These are phyloP conservation scores for Ruditapes philippinarum DNA, from an alignment of 1,140 invertebrate genomes.

Conservation along the genomic window DNA sequence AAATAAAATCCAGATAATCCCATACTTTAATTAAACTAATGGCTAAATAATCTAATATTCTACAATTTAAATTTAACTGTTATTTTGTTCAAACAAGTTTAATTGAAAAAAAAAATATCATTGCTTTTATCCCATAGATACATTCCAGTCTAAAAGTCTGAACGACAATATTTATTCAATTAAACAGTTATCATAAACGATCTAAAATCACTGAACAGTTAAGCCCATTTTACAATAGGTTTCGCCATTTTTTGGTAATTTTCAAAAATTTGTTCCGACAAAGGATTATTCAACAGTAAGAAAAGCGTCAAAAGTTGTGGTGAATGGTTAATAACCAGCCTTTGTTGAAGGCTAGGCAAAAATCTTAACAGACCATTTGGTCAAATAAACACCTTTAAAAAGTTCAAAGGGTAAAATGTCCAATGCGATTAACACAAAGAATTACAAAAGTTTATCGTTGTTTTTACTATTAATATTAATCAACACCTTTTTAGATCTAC, in stretches of 20 bases:
- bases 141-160: not conserved
- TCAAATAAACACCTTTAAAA: slow-evolving; percentile 4
- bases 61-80: too few relatives aligned
- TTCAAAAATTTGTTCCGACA: slow-evolving; percentile 19
- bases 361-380: slow-evolving; percentile 17
- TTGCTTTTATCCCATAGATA: not conserved
- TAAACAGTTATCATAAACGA: slow-evolving; percentile 51
- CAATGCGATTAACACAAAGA: not conserved
- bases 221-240: not conserved
- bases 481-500: too few relatives aligned
- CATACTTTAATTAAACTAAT: too few relatives aligned
- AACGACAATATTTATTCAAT: slow-evolving; percentile 40
- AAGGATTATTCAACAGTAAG: slow-evolving; percentile 30
- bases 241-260: not conserved
- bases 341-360: not conserved
- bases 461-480: not conserved
- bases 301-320: not conserved
- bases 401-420: not conserved
- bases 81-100: not conserved
- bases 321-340: slow-evolving; percentile 23
- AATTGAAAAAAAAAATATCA: not conserved
- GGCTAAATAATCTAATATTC: too few relatives aligned
- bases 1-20: too few relatives aligned
- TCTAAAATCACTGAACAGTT: slow-evolving; percentile 36
- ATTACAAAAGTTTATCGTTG: not conserved